phyloP scores from a whole-genome alignment of 2,888 invertebrate genomes.

The Oscheius sp. region DNA sequence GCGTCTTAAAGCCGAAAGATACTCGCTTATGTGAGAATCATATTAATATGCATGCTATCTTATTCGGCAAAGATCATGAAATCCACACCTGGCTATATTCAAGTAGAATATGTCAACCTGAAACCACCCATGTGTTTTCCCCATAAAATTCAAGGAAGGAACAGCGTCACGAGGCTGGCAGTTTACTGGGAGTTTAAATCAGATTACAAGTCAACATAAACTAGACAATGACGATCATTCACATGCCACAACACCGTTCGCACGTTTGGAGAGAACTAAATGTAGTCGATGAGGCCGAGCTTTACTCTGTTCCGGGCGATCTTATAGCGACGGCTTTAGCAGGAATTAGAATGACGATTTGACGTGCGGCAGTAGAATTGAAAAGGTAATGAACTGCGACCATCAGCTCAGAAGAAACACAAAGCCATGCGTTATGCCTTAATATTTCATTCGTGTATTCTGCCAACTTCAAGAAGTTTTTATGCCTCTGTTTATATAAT shows the following conservation, averaged over 20 bases:
- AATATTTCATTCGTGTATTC: constrained; percentile 28
- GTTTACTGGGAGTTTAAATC: constrained; percentile 25
- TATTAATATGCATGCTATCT: too few species aligned
- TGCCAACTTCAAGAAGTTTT: constrained; percentile 12
- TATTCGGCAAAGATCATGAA: too few species aligned
- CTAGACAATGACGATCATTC: constrained; percentile 11
- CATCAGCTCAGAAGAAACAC: constrained; percentile 22
- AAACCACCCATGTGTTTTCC: not conserved
- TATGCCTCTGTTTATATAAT: constrained; percentile 1
- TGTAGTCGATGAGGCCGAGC: too few species aligned
- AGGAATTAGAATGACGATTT: constrained; percentile 29
- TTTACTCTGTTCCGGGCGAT: not conserved
- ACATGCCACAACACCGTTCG: too few species aligned
- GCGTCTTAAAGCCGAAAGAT: constrained; percentile 10
- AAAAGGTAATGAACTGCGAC: constrained; percentile 26
- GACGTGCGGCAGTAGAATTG: constrained; percentile 20
- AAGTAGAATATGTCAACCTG: constrained; percentile 3
- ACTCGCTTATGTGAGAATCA: constrained; percentile 7
- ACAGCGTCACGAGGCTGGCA: constrained; percentile 1
- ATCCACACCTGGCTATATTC: constrained; percentile 4
- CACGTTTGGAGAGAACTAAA: not conserved
- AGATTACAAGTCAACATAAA: constrained; percentile 29
- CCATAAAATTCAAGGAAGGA: not conserved
- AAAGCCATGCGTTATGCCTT: constrained; percentile 21
- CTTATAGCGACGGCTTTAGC: constrained; percentile 17